These are phyloP conservation scores for Pyrochroa serraticornis DNA, from an alignment of 2,888 invertebrate genomes.

Conservation along the genomic window DNA sequence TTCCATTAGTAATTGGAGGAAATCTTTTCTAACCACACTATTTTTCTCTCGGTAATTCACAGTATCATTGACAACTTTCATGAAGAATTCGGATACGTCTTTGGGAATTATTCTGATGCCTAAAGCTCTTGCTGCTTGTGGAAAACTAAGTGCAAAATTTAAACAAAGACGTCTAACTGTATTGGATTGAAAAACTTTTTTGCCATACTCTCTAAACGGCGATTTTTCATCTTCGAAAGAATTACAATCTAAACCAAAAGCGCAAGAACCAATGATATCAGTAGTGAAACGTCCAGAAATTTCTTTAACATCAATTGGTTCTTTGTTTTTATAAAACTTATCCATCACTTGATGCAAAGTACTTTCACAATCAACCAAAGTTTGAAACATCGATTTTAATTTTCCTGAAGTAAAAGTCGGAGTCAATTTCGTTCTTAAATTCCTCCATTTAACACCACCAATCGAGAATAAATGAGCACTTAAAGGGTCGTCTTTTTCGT, in stretches of 20 bases:
- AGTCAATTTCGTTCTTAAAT: slow-evolving; percentile 58
- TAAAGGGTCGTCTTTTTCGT: slow-evolving; percentile 53
- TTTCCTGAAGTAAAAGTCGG: slow-evolving; percentile 62
- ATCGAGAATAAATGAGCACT: slow-evolving; percentile 53
- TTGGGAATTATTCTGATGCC: slow-evolving; percentile 26
- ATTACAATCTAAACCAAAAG: slow-evolving; percentile 65
- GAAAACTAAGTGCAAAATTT: not conserved
- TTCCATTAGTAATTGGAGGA: slow-evolving; percentile 62
- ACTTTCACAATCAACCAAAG: slow-evolving; percentile 57
- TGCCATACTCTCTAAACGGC: slow-evolving; percentile 51
- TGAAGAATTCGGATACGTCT: slow-evolving; percentile 56
- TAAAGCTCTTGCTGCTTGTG: not conserved
- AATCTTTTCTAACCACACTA: slow-evolving; percentile 60
- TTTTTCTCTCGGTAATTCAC: slow-evolving; percentile 57
- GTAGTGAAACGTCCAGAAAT: slow-evolving; percentile 63
- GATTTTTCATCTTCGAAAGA: slow-evolving; percentile 62
- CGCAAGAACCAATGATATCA: slow-evolving; percentile 65
- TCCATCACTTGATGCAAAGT: slow-evolving; percentile 60
- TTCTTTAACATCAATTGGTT: slow-evolving; percentile 52
- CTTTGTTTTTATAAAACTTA: slow-evolving; percentile 45
- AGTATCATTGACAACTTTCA: slow-evolving; percentile 54
- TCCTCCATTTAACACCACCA: slow-evolving; percentile 59
- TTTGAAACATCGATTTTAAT: slow-evolving; percentile 59
- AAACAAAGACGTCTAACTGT: not conserved
- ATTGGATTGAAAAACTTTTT: slow-evolving; percentile 37